Evolutionary conservation across 2,888 invertebrate species (phyloP).

Genomic region (Fragum fragum): DNA sequence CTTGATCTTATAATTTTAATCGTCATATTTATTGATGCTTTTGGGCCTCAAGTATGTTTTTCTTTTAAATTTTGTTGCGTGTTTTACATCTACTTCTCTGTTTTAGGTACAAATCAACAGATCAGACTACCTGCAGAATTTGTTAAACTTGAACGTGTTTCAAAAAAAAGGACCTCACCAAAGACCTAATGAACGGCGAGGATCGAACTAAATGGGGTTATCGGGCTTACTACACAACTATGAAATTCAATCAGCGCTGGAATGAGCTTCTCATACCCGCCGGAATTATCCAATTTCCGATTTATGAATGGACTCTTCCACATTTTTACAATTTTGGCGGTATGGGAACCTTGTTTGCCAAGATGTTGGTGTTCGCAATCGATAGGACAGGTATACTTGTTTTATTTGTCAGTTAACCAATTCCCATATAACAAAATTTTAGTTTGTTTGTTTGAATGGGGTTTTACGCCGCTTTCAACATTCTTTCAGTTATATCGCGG

Average conservation of each 20-base stretch:
- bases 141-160: constrained; percentile 88
- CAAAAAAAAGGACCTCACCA: constrained; percentile 82
- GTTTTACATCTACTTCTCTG: not conserved
- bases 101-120: constrained; percentile 88
- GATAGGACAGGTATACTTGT: constrained; percentile 77
- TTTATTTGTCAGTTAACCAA: too few species aligned
- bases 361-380: constrained; percentile 77
- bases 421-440: too few species aligned
- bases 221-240: constrained; percentile 70
- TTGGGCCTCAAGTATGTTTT: too few species aligned
- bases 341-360: constrained; percentile 78
- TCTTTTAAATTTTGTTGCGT: too few species aligned
- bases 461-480: too few species aligned
- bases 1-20: too few species aligned
- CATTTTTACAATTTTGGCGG: constrained; percentile 82
- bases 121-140: constrained; percentile 88
- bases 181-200: constrained; percentile 61
- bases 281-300: constrained; percentile 82
- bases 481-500: too few species aligned
- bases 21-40: too few species aligned
- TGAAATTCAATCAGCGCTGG: constrained; percentile 78
- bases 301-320: constrained; percentile 79
- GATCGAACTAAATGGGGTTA: constrained; percentile 73
- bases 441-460: too few species aligned
- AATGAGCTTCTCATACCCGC: constrained; percentile 82